Percentiles rank a stretch among this genome's conserved stretches.
phyloP scores from a whole-genome alignment of 2,797 vertebrate genomes.

The Cyprinodon diabolis region DNA sequence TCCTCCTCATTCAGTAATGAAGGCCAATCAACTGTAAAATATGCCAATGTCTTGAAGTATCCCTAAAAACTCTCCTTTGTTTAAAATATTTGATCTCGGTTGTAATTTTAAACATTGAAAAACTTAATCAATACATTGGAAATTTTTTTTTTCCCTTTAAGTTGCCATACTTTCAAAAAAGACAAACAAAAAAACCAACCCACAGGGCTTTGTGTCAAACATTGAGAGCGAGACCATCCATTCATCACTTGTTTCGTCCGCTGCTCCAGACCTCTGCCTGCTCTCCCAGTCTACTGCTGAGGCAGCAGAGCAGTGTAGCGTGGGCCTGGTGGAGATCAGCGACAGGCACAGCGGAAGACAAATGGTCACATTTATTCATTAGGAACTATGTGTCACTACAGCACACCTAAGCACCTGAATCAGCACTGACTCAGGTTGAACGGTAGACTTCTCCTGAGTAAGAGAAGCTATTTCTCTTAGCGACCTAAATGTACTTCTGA shows the following conservation, averaged over 20 bases:
- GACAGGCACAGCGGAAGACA: slow-evolving; percentile 68
- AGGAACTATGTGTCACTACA: slow-evolving; percentile 62
- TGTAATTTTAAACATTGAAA: not conserved
- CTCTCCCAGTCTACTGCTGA: slow-evolving; percentile 73
- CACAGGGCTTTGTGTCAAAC: slow-evolving; percentile 35
- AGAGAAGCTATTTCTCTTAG: slow-evolving; percentile 41
- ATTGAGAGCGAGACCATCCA: slow-evolving; percentile 38
- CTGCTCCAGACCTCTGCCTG: slow-evolving; percentile 59
- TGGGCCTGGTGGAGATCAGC: slow-evolving; percentile 50
- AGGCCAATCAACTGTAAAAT: not conserved
- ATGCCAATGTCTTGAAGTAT: not conserved
- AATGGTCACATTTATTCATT: slow-evolving; percentile 76
- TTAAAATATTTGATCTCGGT: not conserved
- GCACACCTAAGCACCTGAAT: slow-evolving; percentile 71
- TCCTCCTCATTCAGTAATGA: too few species aligned
- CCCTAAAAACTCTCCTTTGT: not conserved
- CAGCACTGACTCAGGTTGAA: slow-evolving; percentile 73
- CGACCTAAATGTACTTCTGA: slow-evolving; percentile 16
- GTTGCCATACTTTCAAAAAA: not conserved
- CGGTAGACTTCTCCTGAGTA: slow-evolving; percentile 44
- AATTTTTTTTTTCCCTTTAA: not conserved
- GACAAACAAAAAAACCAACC: not conserved
- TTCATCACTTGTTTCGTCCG: slow-evolving; percentile 62
- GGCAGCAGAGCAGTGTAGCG: slow-evolving; percentile 64
- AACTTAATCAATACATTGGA: not conserved